Percentiles rank a stretch among this genome's conserved stretches.
These are phyloP conservation scores for Pseudococcus longispinus DNA, from an alignment of 2,888 invertebrate genomes.

Conservation along the genomic window DNA sequence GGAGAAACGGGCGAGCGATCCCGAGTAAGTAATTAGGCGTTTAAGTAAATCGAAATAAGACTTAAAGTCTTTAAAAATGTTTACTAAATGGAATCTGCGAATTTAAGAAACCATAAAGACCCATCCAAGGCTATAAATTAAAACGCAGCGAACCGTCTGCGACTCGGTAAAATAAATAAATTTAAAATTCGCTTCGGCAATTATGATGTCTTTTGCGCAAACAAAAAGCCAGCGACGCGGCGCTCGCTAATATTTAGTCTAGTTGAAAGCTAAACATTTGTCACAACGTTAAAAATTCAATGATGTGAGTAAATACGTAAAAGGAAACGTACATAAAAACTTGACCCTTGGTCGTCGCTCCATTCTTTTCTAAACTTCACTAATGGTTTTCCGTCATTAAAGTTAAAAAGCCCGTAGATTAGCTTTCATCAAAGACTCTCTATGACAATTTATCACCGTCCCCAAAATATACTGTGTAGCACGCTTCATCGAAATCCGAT, in stretches of 20 bases:
- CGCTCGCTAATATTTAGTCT: conserved; percentile 24
- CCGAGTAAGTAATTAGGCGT: background rate
- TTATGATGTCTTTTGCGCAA: conserved; percentile 8
- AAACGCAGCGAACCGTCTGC: background rate
- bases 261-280: conserved; percentile 36
- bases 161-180: background rate
- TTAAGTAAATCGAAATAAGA: conserved; percentile 21
- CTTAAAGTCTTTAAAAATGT: conserved; percentile 21
- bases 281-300: conserved; percentile 47
- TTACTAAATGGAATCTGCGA: background rate
- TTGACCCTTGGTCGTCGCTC: background rate
- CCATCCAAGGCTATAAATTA: conserved; percentile 15
- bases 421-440: conserved; percentile 30
- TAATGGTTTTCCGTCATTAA: conserved; percentile 48
- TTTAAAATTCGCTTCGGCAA: conserved; percentile 17
- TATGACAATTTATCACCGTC: conserved; percentile 44
- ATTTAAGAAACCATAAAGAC: conserved; percentile 19
- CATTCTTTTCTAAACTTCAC: conserved; percentile 22
- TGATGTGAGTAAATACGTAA: conserved; percentile 44
- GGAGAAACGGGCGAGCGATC: background rate
- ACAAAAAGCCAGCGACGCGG: background rate
- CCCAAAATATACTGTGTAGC: background rate
- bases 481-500: background rate
- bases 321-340: conserved; percentile 38
- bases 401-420: conserved; percentile 40